These are phyloP conservation scores for Drosophila gaucha DNA, from an alignment of 2,888 invertebrate genomes.

Conservation along the genomic window DNA sequence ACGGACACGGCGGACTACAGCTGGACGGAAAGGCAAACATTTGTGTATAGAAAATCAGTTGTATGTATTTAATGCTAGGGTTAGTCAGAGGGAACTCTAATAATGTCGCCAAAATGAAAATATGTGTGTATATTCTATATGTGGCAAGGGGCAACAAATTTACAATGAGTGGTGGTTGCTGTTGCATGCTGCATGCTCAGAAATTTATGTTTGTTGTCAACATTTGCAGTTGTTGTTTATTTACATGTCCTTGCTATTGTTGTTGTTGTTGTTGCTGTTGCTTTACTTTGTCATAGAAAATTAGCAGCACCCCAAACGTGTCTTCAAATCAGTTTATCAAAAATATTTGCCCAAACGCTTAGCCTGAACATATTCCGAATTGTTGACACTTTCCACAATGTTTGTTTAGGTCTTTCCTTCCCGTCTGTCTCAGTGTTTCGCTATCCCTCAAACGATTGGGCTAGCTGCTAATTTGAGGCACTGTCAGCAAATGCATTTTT, in stretches of 20 bases:
- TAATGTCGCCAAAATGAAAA: slow-evolving; percentile 52
- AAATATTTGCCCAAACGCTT: slow-evolving; percentile 74
- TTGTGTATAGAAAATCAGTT: slow-evolving; percentile 48
- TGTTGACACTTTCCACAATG: slow-evolving; percentile 66
- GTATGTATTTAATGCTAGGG: slow-evolving; percentile 45
- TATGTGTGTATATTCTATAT: slow-evolving; percentile 15
- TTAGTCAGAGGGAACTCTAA: slow-evolving; percentile 31
- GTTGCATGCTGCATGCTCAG: slow-evolving; percentile 54
- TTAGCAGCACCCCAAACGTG: slow-evolving; percentile 60
- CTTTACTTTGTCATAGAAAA: slow-evolving; percentile 54
- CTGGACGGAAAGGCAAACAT: no score
- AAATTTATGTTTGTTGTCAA: slow-evolving; percentile 53
- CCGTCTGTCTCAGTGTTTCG: background rate
- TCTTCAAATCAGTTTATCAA: slow-evolving; percentile 70
- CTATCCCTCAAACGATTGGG: slow-evolving; percentile 4
- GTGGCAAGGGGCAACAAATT: slow-evolving; percentile 23
- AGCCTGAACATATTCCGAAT: slow-evolving; percentile 54
- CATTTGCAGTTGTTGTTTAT: slow-evolving; percentile 67
- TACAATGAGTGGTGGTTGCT: slow-evolving; percentile 64
- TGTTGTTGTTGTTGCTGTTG: slow-evolving; percentile 5
- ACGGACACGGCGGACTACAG: slow-evolving; percentile 31
- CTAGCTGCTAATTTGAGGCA: slow-evolving; percentile 43
- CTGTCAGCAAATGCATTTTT: slow-evolving; percentile 24
- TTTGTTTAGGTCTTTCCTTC: slow-evolving; percentile 60
- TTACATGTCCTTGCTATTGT: slow-evolving; percentile 38